Evolutionary conservation across 2,113 vertebrate genomes (phyloP), one percentile per base, ranked within the genome.

Genomic region (Actinemys pallida): DNA sequence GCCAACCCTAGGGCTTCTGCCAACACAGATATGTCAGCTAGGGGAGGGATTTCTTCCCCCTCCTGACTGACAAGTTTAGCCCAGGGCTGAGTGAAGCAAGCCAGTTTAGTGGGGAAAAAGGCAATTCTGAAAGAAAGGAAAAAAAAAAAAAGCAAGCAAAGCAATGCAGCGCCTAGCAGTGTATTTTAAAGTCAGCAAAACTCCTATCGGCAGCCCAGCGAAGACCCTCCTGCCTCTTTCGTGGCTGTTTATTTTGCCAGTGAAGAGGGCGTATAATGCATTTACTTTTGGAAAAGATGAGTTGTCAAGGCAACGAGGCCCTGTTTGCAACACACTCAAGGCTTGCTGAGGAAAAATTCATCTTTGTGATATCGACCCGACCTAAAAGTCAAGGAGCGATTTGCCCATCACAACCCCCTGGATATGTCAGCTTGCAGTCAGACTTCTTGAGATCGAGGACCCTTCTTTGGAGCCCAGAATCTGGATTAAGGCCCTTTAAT

Each of bases 201-300:
- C 90, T 94, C 87, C 89, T 84, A 78, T 75, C 79, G 90, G 81
- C 89, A 65, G 90, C 89, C 90, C 45, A 0, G 3, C 62, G 86
- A 85, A 90, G 89, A 93, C 54, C 94, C 87, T 97, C 96, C 93
- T 88, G 83, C 93, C 78, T 87, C 90, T 78, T 95, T 35, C 79
- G 4, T 8, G 14, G 62, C 62, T 65, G 31, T 65, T 35, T 35
- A 35, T 65, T 65, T 65, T 65, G 62, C 31, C 31, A 65, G 62
- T 35, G 31, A 35, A 35, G 17, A 31, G 31, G 31, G 62, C 4
- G 31, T 65, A 35, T 35, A 11, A 35, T 65, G 31, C 17, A 65
- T 65, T 65, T 65, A 35, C 62, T 65, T 65, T 17, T 17, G n/a
- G 62, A 65, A 65, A 65, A 65, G 62, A 65, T 35, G 62, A 65